A percentile compares a stretch with the other conserved stretches of the same genome.
Conservation (phyloP, 1,140 invertebrate species). For the Cylas formicarius region DNA sequence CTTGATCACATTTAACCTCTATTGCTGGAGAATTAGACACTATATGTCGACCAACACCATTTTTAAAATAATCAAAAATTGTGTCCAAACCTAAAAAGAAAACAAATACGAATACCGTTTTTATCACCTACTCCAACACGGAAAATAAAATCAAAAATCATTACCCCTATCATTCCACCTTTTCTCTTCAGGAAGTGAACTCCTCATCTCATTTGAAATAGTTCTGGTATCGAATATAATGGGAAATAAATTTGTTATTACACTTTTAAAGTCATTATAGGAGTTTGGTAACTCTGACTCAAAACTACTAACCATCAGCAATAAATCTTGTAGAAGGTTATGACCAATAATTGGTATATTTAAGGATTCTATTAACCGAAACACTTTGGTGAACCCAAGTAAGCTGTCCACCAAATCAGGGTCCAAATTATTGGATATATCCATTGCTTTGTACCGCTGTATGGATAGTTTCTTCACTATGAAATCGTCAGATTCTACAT, state of each 20-base stretch:
- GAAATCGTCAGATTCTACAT: slow-evolving; percentile 43
- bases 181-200: slow-evolving; percentile 44
- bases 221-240: slow-evolving; percentile 65
- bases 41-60: slow-evolving; percentile 40
- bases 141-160: no score
- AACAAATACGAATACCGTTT: no score
- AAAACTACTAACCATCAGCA: slow-evolving; percentile 67
- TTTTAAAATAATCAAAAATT: slow-evolving; percentile 53
- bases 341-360: slow-evolving; percentile 70
- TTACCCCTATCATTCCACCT: slow-evolving; percentile 44
- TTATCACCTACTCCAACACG: no score
- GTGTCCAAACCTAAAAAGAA: slow-evolving; percentile 39
- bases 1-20: slow-evolving; percentile 30
- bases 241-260: slow-evolving; percentile 58
- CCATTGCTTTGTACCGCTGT: slow-evolving; percentile 31
- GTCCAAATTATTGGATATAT: slow-evolving; percentile 37
- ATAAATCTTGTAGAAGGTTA: slow-evolving; percentile 63
- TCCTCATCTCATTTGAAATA: slow-evolving; percentile 52
- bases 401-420: slow-evolving; percentile 47
- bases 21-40: slow-evolving; percentile 41
- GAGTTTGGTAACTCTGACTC: slow-evolving; percentile 58
- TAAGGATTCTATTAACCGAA: slow-evolving; percentile 49
- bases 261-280: slow-evolving; percentile 58
- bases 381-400: slow-evolving; percentile 61
- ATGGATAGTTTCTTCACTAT: slow-evolving; percentile 37